Conservation (phyloP, 2,888 invertebrate species). For the Spodoptera exigua region DNA sequence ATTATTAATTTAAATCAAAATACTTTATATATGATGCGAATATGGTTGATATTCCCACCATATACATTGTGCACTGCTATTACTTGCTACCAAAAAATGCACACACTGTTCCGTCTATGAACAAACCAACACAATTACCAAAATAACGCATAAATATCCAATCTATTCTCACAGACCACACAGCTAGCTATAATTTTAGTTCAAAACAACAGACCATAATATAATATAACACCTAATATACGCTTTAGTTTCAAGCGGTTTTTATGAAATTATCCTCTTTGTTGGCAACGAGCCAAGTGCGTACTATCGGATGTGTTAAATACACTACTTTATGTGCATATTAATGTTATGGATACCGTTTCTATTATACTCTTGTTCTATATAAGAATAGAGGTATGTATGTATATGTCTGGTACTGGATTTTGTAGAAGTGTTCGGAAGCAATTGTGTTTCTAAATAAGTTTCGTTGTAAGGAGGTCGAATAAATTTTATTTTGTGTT, state of each 20-base stretch:
- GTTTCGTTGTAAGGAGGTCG: not conserved
- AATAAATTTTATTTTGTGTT: not conserved
- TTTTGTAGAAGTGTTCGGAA: conserved; percentile 16
- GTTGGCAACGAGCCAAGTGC: conserved; percentile 72
- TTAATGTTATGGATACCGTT: conserved; percentile 50
- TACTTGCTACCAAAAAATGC: too few relatives aligned
- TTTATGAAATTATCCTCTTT: conserved; percentile 83
- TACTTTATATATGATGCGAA: too few relatives aligned
- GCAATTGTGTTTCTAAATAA: conserved; percentile 1
- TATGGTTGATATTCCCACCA: too few relatives aligned
- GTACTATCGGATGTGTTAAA: conserved; percentile 53
- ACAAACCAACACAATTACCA: too few relatives aligned
- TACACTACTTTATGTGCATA: conserved; percentile 55
- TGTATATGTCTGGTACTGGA: conserved; percentile 8
- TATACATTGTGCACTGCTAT: too few relatives aligned
- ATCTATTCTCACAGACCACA: conserved; percentile 22
- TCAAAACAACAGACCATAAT: conserved; percentile 16
- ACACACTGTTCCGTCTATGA: too few relatives aligned
- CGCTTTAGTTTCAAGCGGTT: conserved; percentile 67
- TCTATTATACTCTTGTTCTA: conserved; percentile 45
- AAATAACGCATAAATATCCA: not conserved
- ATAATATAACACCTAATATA: conserved; percentile 52
- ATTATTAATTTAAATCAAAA: too few relatives aligned
- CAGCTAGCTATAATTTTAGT: conserved; percentile 9
- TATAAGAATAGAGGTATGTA: conserved; percentile 4